These are phyloP conservation scores for Cephus sareptanus DNA, from an alignment of 2,888 invertebrate genomes.

Conservation along the genomic window DNA sequence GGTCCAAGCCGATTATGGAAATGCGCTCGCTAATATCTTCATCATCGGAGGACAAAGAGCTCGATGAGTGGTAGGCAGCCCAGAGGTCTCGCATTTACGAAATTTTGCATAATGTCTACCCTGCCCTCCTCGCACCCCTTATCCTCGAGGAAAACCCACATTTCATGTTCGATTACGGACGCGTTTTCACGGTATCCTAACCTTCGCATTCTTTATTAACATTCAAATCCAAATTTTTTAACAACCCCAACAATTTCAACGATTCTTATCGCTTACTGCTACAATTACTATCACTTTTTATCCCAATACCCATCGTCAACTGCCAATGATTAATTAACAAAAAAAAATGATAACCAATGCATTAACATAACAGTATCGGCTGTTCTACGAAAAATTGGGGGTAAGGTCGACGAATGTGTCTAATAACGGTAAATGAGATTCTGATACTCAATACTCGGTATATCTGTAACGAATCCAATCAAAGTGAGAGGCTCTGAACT, in stretches of 20 bases:
- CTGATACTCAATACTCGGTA: background rate
- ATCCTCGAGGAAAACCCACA: background rate
- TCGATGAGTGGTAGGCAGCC: slow-evolving; percentile 1
- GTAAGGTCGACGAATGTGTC: background rate
- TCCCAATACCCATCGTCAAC: too few relatives aligned
- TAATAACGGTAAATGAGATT: background rate
- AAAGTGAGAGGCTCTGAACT: background rate
- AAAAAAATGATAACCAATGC: background rate
- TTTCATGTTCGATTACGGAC: background rate
- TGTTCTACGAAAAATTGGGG: background rate
- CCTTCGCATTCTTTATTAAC: background rate
- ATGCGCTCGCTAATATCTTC: slow-evolving; percentile 21
- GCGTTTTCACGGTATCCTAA: background rate
- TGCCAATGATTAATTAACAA: background rate
- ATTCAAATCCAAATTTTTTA: background rate
- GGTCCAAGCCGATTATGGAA: slow-evolving; percentile 21
- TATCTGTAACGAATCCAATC: background rate
- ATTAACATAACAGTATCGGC: background rate
- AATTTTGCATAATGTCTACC: slow-evolving; percentile 12
- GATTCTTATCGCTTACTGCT: background rate
- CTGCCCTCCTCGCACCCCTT: background rate
- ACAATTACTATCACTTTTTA: background rate
- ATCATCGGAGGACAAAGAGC: slow-evolving; percentile 22
- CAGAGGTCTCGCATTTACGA: slow-evolving; percentile 5
- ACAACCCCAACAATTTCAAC: background rate